Base-by-base conservation (phyloP, 2,888 invertebrate genomes). In the Nephrotoma flavescens region DNA sequence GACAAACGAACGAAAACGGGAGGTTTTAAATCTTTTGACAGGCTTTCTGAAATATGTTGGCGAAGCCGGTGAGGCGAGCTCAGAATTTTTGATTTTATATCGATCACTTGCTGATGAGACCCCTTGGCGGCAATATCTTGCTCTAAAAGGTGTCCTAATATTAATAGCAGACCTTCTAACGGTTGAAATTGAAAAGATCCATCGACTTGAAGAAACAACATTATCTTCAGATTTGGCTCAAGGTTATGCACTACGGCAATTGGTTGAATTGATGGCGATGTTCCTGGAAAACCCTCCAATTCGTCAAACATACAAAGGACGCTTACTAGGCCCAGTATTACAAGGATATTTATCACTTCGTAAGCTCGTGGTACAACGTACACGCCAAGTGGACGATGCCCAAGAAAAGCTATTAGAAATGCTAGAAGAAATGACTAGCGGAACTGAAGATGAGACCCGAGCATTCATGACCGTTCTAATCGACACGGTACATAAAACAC, bases 401-500 rank as follows among this genome's bases (percentile, higher is more conserved):
- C 98, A 99, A 92, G 98, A 98, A 91, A 98, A 97, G 90, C 93
- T 99, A 83, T 93, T 99, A 9, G 97, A 97, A 90, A 93, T 98
- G 89, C 93, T 99, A 15, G 98, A 99, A 92, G 98, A 98, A 91
- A 97, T 99, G 96, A 99, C 98, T 0, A 96, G 90, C 94, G 97
- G 98, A 7, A 99, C 98, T 0, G 98, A 98, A 91, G 95, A 97
- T 71, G 99, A 99, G 92, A 98, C 98, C 0, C 96, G 97, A 86
- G 97, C 98, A 87, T 99, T 99, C 90, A 99, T 99, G 98, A 95
- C 97, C 11, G 97, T 99, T 42, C 98, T 99, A 90, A 97, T 99
- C 41, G 97, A 98, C 91, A 98, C 99, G 0, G 97, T 99, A 1
- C 96, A 97, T 90, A 97, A 97, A 89, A 97, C 96, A 89, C 97